Percentiles rank a stretch among this genome's conserved stretches.
Conservation (phyloP, 2,797 vertebrate species). For the Enoplosus armatus region DNA sequence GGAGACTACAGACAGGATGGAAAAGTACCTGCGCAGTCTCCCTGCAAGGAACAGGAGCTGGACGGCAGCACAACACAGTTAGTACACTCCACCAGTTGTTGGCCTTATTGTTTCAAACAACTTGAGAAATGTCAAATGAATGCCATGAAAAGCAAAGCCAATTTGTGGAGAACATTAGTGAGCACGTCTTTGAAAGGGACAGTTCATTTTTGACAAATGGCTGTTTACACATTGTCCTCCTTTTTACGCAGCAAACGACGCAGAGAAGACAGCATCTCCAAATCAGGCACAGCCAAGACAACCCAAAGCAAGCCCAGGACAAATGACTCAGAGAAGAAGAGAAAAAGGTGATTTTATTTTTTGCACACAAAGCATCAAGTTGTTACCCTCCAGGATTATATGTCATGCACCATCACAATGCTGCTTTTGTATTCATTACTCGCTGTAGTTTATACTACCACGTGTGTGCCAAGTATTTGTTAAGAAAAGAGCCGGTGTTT, state of each 20-base stretch:
- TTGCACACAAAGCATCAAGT: neutral
- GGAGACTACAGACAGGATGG: slow-evolving; percentile 81
- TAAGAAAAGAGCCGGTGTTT: neutral
- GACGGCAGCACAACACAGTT: slow-evolving; percentile 89
- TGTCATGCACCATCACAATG: neutral
- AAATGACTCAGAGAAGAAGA: slow-evolving; percentile 94
- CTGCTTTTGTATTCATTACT: neutral
- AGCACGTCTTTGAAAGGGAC: neutral
- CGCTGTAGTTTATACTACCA: neutral
- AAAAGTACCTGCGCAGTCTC: slow-evolving; percentile 71
- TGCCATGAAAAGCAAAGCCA: neutral
- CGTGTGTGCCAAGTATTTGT: neutral
- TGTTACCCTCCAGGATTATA: neutral
- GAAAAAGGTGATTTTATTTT: slow-evolving; percentile 92
- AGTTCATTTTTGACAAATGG: neutral
- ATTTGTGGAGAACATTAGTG: neutral
- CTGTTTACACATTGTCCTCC: neutral
- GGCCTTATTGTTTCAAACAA: neutral
- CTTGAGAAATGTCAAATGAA: neutral
- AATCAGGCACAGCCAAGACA: slow-evolving; percentile 88
- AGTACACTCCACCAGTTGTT: slow-evolving; percentile 57
- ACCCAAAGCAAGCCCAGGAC: slow-evolving; percentile 93
- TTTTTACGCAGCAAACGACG: slow-evolving; percentile 87
- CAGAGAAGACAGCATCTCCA: slow-evolving; percentile 92
- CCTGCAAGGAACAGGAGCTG: slow-evolving; percentile 79